A percentile compares a stretch with the other conserved stretches of the same genome.
Evolutionary conservation across 2,113 vertebrate genomes (phyloP).

Genomic region (Eira barbara): DNA sequence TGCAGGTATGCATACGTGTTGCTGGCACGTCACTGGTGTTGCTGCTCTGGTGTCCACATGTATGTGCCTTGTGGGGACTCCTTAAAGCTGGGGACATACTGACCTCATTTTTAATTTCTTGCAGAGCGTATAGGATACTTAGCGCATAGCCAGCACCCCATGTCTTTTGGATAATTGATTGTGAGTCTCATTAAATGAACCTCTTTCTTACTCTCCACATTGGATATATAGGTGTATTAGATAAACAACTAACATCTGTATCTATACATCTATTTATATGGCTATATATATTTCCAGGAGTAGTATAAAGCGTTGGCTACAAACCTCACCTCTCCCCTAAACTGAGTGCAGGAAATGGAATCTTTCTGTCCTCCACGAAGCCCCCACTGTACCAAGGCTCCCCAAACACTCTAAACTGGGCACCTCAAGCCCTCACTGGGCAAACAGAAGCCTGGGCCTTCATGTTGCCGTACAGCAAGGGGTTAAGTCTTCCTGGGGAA

Average conservation of each 20-base stretch:
- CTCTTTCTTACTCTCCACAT: background rate
- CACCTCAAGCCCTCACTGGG: rapidly evolving
- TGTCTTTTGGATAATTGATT: background rate
- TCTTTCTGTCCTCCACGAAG: background rate
- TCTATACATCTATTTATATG: background rate
- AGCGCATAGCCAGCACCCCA: background rate
- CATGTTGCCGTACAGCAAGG: background rate
- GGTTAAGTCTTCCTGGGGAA: rapidly evolving
- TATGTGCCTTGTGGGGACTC: background rate
- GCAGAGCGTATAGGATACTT: background rate
- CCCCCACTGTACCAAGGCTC: rapidly evolving
- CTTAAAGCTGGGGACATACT: background rate
- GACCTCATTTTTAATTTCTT: background rate
- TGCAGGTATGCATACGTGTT: no score
- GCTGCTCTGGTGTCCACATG: background rate
- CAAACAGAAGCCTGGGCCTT: background rate
- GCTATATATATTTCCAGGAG: background rate
- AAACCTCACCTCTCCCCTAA: background rate
- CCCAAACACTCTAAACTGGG: background rate
- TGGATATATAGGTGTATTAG: background rate
- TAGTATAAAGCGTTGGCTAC: background rate
- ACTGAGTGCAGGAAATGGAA: background rate
- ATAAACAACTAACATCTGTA: background rate
- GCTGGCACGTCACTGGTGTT: rapidly evolving
- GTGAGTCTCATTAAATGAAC: background rate